Conservation (phyloP, 2,113 vertebrate species). For the Turdus rufiventris region DNA sequence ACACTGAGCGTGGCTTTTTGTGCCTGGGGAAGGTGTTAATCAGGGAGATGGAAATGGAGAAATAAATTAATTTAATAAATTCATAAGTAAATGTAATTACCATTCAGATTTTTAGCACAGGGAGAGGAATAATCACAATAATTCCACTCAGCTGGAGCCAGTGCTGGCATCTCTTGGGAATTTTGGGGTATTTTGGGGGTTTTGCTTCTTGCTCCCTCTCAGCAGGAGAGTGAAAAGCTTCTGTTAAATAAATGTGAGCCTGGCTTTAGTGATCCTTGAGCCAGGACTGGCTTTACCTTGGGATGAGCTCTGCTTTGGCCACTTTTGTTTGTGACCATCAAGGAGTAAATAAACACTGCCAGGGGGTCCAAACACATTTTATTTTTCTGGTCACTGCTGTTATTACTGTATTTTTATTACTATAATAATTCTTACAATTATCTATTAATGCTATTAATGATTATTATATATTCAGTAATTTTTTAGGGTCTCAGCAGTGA, state of each 20-base stretch:
- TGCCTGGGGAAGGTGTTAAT: too few relatives aligned
- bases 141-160: too few relatives aligned
- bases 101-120: too few relatives aligned
- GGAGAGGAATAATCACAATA: too few relatives aligned
- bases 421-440: fast-evolving
- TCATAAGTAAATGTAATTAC: too few relatives aligned
- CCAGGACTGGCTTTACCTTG: background rate
- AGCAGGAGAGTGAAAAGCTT: background rate
- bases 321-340: background rate
- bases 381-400: too few relatives aligned
- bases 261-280: background rate
- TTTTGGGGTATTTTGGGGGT: background rate
- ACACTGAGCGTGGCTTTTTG: too few relatives aligned
- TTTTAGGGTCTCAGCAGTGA: fast-evolving
- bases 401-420: fast-evolving
- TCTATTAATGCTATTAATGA: background rate
- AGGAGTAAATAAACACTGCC: fast-evolving
- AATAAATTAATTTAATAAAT: too few relatives aligned
- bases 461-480: background rate
- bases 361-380: background rate
- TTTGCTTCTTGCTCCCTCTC: background rate
- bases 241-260: fast-evolving
- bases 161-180: background rate
- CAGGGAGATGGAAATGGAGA: too few relatives aligned
- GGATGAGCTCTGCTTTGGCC: background rate